phyloP scores from a whole-genome alignment of 2,888 invertebrate species.

The Gibbula magus region DNA sequence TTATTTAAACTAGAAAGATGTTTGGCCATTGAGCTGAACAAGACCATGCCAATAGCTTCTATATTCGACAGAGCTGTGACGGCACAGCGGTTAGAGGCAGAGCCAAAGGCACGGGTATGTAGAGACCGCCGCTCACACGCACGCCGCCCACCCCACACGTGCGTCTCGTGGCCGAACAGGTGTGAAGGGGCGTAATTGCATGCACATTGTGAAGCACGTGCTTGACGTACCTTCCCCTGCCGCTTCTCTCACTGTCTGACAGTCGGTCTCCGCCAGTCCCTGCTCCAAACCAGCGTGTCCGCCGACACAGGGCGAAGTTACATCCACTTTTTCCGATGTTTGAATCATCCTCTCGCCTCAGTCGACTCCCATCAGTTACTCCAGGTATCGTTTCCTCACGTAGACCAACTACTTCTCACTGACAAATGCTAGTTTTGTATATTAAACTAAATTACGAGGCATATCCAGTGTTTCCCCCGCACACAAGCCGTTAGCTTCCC shows the following conservation, averaged over 20 bases:
- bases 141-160: too few species aligned
- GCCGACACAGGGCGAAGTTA: constrained; percentile 35
- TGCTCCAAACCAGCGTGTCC: constrained; percentile 35
- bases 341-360: constrained; percentile 45
- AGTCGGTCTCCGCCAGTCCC: constrained; percentile 31
- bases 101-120: too few species aligned
- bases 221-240: constrained; percentile 36
- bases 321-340: constrained; percentile 46
- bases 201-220: neutral
- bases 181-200: too few species aligned
- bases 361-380: neutral
- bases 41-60: too few species aligned
- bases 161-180: too few species aligned
- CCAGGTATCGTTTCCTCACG: neutral
- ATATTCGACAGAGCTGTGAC: too few species aligned
- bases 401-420: neutral
- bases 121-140: too few species aligned
- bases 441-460: too few species aligned
- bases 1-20: too few species aligned
- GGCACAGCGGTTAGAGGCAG: too few species aligned
- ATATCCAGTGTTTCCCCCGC: neutral
- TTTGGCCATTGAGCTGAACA: too few species aligned
- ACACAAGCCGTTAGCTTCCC: neutral
- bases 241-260: constrained; percentile 34
- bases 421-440: neutral